A percentile compares a stretch with the other conserved stretches of the same genome.
phyloP scores from a whole-genome alignment of 2,113 vertebrate genomes.

The Hoplias malabaricus region DNA sequence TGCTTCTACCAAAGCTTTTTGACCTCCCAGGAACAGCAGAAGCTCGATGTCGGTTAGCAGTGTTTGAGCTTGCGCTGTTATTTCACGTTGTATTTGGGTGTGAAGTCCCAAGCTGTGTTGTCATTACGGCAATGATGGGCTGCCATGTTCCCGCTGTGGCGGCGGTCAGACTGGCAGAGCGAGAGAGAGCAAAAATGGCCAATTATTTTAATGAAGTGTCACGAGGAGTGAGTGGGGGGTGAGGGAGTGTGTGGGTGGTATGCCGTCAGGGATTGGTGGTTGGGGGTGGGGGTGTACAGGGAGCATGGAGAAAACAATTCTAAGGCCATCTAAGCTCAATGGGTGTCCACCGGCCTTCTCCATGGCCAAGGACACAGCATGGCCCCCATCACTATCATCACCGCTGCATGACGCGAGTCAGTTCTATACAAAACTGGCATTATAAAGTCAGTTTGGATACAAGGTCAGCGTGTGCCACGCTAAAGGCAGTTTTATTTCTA shows the following conservation, averaged over 20 bases:
- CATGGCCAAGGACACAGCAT: neutral
- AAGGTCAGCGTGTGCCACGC: neutral
- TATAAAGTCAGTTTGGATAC: neutral
- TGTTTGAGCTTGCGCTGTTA: constrained; percentile 49
- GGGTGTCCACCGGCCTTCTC: neutral
- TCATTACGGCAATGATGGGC: constrained; percentile 58
- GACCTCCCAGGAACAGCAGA: constrained; percentile 21
- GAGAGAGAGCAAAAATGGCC: constrained; percentile 67
- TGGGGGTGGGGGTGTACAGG: neutral
- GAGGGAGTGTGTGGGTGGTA: constrained; percentile 22
- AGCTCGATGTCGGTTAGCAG: neutral
- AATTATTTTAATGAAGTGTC: constrained; percentile 81
- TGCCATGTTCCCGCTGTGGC: constrained; percentile 55
- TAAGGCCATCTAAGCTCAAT: neutral
- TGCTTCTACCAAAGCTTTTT: neutral
- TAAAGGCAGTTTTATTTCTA: too few relatives aligned
- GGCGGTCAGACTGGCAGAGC: constrained; percentile 69
- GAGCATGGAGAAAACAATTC: neutral
- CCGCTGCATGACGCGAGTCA: neutral
- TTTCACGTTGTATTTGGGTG: constrained; percentile 47
- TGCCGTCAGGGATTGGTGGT: neutral
- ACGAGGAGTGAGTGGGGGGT: constrained; percentile 21
- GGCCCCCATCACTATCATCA: neutral
- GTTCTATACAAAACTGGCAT: neutral
- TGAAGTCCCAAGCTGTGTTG: constrained; percentile 41